Evolutionary conservation across 2,797 vertebrate species (phyloP), one percentile per base, ranked within the genome.

Genomic region (Chloroceryle amazona): DNA sequence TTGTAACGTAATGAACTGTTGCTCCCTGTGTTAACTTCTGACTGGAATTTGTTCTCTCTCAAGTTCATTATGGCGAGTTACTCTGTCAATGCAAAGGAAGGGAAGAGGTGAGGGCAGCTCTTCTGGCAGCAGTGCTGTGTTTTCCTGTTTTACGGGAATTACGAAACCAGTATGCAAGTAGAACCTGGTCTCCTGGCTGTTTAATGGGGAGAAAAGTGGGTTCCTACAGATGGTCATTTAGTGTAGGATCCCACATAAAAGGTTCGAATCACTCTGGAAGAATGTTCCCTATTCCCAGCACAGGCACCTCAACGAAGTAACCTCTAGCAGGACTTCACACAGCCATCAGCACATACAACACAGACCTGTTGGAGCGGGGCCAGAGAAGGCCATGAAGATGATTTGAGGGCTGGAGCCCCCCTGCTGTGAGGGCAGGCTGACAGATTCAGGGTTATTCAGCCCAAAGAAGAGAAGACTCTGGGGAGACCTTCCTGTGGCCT

Each of bases 41-140:
- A 44, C 41, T 76, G 63, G 31, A 82, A 31, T 76, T 73, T 54
- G 47, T 76, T 93, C 28, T 74, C 0, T 0, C 3, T 89, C 0
- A 0, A 35, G 35, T 31, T 75, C 4, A 6, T 89, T 65, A 6
- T 42, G 42, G 47, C 70, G 75, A 62, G 31, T 54, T 83, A 8
- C 7, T 87, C 23, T 49, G 9, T 67, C 17, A 44, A 1, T 66
- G 49, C 2, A 2, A 60, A 63, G 62, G 60, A 68, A 78, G 47
- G 52, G 73, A 51, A 20, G 23, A 90, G 26, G 42, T 70, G 80
- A 66, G 65, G 71, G 65, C 52, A 73, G 61, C 47, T 66, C 39
- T 80, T 73, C 11, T 0, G 1, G 35, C 39, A 55, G 41, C 33
- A 61, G 22, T 4, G 1, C 22, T 47, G 29, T 47, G 29, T 74